Conservation (phyloP, 1,140 invertebrate genomes). For the Batillaria attramentaria region DNA sequence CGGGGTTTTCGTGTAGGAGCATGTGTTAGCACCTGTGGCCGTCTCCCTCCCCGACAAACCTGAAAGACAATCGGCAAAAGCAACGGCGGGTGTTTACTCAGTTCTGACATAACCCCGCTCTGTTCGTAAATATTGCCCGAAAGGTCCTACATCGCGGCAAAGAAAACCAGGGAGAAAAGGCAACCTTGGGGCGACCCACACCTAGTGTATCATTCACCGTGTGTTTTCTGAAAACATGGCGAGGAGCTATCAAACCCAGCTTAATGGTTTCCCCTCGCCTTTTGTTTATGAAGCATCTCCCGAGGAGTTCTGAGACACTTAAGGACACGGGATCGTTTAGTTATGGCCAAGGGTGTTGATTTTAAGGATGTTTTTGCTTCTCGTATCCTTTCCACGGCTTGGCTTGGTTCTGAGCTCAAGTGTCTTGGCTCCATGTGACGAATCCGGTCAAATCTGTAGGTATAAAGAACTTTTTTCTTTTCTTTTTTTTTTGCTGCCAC, state of each 20-base stretch:
- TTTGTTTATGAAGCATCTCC: slow-evolving; percentile 1
- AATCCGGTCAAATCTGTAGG: too few relatives aligned
- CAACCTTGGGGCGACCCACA: neutral
- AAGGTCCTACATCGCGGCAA: neutral
- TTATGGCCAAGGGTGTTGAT: too few relatives aligned
- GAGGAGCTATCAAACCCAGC: neutral
- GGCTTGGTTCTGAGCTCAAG: too few relatives aligned
- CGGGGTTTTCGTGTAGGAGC: too few relatives aligned
- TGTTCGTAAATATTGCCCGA: slow-evolving; percentile 1
- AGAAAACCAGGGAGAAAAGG: neutral
- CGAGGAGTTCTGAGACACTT: too few relatives aligned
- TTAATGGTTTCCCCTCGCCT: neutral
- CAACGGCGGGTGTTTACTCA: neutral
- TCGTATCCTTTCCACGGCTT: too few relatives aligned
- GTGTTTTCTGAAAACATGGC: slow-evolving; percentile 1
- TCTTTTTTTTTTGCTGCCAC: too few relatives aligned
- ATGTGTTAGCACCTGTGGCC: neutral
- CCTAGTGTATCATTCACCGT: neutral
- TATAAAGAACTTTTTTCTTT: too few relatives aligned
- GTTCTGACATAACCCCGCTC: slow-evolving; percentile 5
- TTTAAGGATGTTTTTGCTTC: too few relatives aligned
- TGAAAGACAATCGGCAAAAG: slow-evolving; percentile 4
- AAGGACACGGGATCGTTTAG: too few relatives aligned
- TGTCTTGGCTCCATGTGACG: too few relatives aligned
- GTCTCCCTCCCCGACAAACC: neutral